A percentile compares a stretch with the other conserved stretches of the same genome.
phyloP scores from a whole-genome alignment of 1,140 invertebrate species.

The Bacillus rossius region DNA sequence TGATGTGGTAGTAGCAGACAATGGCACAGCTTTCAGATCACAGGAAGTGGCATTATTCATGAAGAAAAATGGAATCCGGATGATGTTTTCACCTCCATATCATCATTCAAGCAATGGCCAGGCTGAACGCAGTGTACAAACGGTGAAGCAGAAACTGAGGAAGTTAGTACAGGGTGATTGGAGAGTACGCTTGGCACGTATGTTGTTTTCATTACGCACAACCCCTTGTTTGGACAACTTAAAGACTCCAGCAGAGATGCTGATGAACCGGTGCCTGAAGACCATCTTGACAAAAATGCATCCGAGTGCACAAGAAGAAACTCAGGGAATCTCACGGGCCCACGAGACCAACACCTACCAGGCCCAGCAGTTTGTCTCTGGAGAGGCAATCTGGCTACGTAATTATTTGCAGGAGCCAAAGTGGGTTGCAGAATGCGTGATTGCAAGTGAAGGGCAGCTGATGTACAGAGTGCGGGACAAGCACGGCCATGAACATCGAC shows the following conservation, averaged over 20 bases:
- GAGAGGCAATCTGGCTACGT: too few relatives aligned
- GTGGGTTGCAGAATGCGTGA: too few relatives aligned
- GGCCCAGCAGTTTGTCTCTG: not conserved
- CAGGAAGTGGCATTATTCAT: constrained; percentile 31
- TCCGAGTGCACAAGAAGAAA: not conserved
- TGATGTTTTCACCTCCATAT: constrained; percentile 32
- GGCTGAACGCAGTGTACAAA: constrained; percentile 26
- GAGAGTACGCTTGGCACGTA: not conserved
- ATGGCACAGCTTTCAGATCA: constrained; percentile 22
- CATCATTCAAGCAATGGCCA: constrained; percentile 36
- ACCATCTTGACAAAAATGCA: not conserved
- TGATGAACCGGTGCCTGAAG: not conserved
- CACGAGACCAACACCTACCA: not conserved
- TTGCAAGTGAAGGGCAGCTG: too few relatives aligned
- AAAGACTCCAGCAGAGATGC: not conserved
- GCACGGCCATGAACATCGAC: too few relatives aligned
- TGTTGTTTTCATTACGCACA: not conserved
- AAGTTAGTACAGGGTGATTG: not conserved
- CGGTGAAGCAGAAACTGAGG: constrained; percentile 3
- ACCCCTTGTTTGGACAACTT: not conserved
- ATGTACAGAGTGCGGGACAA: too few relatives aligned
- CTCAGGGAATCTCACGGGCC: not conserved
- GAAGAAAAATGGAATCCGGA: constrained; percentile 29
- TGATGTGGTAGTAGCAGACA: constrained; percentile 17
- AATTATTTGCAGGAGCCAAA: too few relatives aligned